phyloP scores from a whole-genome alignment of 1,140 invertebrate genomes.

The Psix sp. region DNA sequence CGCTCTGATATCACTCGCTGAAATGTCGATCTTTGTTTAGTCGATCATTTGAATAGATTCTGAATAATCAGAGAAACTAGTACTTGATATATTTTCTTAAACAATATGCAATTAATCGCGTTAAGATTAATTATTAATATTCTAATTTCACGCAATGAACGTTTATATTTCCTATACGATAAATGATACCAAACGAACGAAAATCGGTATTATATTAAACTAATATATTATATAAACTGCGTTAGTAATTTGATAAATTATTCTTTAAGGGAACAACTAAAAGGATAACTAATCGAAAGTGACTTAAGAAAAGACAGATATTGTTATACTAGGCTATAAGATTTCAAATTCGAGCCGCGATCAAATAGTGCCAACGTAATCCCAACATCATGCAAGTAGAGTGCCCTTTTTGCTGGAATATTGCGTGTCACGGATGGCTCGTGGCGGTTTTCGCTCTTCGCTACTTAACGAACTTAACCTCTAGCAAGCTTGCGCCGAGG shows the following conservation, averaged over 20 bases:
- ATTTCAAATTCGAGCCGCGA: slow-evolving; percentile 50
- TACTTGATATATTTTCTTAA: no score
- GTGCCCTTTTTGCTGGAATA: slow-evolving; percentile 60
- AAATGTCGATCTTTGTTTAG: slow-evolving; percentile 49
- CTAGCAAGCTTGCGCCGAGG: slow-evolving; percentile 53
- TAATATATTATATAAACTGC: no score
- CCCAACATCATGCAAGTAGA: slow-evolving; percentile 47
- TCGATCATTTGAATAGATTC: slow-evolving; percentile 44
- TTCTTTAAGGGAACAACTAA: no score
- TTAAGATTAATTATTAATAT: no score
- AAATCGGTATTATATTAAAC: no score
- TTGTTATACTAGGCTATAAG: slow-evolving; percentile 43
- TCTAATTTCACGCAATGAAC: no score
- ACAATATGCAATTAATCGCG: no score
- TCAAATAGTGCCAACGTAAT: slow-evolving; percentile 55
- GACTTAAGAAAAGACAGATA: slow-evolving; percentile 26
- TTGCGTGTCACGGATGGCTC: slow-evolving; percentile 66
- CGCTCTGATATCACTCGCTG: slow-evolving; percentile 34
- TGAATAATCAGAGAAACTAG: no score
- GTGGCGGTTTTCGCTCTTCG: slow-evolving; percentile 64
- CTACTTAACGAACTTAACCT: slow-evolving; percentile 66
- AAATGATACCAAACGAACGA: no score
- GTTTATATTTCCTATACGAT: no score
- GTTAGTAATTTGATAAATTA: no score
- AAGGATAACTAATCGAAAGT: slow-evolving; percentile 6